Evolutionary conservation across 1,140 invertebrate genomes (phyloP).

Genomic region (Lasioglossum albipes): DNA sequence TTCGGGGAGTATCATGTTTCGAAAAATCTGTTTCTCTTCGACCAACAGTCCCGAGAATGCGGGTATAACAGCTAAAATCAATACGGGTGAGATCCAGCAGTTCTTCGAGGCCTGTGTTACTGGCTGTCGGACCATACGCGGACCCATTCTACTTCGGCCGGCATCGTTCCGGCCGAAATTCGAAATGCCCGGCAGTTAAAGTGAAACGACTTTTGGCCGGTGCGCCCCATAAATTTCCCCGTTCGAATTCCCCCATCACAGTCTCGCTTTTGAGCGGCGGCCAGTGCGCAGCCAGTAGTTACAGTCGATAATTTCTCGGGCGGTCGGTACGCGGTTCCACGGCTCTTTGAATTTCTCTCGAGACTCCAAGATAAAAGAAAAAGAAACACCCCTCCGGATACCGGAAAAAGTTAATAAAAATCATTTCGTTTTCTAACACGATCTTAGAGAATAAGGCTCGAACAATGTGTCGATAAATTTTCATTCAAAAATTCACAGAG

Average conservation of each 20-base stretch:
- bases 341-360: neutral
- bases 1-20: no score
- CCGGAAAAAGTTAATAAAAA: no score
- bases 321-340: neutral
- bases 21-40: no score
- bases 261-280: neutral
- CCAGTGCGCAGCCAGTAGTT: neutral
- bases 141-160: neutral
- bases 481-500: no score
- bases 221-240: neutral
- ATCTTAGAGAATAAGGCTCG: no score
- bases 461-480: no score
- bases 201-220: conserved; percentile 14
- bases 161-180: neutral
- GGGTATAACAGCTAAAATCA: neutral
- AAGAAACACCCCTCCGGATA: no score
- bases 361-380: no score
- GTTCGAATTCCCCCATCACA: neutral
- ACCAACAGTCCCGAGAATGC: no score
- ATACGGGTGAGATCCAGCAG: neutral
- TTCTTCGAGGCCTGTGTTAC: neutral
- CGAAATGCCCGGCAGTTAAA: conserved; percentile 2
- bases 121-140: neutral
- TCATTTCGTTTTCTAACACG: no score
- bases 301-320: conserved; percentile 30